Base-by-base conservation (phyloP, 2,113 vertebrate species). In the Telmatochromis sp. region DNA sequence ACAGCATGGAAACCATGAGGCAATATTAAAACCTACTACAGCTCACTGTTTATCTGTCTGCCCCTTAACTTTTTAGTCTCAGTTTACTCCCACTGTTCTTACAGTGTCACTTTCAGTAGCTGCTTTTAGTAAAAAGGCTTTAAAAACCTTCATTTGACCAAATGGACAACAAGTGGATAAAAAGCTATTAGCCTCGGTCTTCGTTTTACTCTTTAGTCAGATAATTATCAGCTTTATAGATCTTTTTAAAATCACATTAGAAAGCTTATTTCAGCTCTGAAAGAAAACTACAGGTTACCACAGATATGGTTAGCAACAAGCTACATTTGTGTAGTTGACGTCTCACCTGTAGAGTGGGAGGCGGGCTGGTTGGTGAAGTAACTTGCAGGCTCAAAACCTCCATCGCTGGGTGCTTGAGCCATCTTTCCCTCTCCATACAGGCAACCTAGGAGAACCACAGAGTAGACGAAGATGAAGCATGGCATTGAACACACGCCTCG, bases 341-440 rank as follows among this genome's bases (percentile, higher is more conserved):
- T 45, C 54, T 42, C 55, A 95, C 94, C 95, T 86, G 91, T 45
- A 23, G 94, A 87, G 70, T 93, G 92, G 31, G 86, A 85, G 26
- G 88, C 33, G 3, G 91, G 51, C 9, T 88, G 55, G 58, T 91
- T 90, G 2, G 93, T 54, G 79, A 93, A 92, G 88, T 93, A 95
- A 63, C 89, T 40, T 21, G 68, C 1, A 3, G 89, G 42, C 79
- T 94, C 92, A n/a, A 92, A 95, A 26, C 89, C 87, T 86, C 91
- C 93, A 2, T 93, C 82, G 7, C 21, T 81, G 79, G 31, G 89
- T 2, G 95, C 45, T 12, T 89, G 93, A 31, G 21, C 80, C 40
- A 65, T 88, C 57, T 95, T 94, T 14, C 85, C 94, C 4, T 93
- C 94, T 55, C 75, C 91, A 8, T 92, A 93, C 79, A 91, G 82